phyloP scores from a whole-genome alignment of 2,888 invertebrate genomes.

The Erebia aethiops region DNA sequence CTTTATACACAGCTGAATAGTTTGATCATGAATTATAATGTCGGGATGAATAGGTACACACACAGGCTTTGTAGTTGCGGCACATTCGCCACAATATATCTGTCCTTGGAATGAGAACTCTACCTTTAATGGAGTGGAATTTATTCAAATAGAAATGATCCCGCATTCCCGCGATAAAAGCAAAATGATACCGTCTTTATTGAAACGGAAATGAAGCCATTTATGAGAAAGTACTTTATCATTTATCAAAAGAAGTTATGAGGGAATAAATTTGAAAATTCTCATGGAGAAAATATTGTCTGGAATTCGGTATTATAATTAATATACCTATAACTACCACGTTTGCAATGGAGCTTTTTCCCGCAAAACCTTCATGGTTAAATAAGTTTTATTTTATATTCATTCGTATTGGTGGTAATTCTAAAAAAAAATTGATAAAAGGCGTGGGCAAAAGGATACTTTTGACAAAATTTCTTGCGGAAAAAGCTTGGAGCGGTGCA shows the following conservation, averaged over 20 bases:
- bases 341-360: neutral
- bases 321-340: neutral
- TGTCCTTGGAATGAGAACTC: neutral
- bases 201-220: slow-evolving; percentile 28
- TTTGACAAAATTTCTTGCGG: too few relatives aligned
- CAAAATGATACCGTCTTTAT: slow-evolving; percentile 33
- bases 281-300: slow-evolving; percentile 25
- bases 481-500: too few relatives aligned
- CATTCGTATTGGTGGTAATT: too few relatives aligned
- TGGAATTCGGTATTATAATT: slow-evolving; percentile 6
- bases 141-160: slow-evolving; percentile 27
- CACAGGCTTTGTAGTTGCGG: neutral
- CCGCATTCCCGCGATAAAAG: slow-evolving; percentile 27
- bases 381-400: neutral
- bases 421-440: too few relatives aligned
- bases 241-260: slow-evolving; percentile 28
- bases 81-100: neutral
- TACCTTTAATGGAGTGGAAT: slow-evolving; percentile 17
- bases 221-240: slow-evolving; percentile 28
- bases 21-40: neutral
- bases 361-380: neutral
- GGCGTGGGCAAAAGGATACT: too few relatives aligned
- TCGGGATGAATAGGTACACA: neutral
- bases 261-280: slow-evolving; percentile 28
- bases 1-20: neutral